These are phyloP conservation scores for Mesochorus sp. DNA, from an alignment of 2,888 invertebrate species.

Conservation along the genomic window DNA sequence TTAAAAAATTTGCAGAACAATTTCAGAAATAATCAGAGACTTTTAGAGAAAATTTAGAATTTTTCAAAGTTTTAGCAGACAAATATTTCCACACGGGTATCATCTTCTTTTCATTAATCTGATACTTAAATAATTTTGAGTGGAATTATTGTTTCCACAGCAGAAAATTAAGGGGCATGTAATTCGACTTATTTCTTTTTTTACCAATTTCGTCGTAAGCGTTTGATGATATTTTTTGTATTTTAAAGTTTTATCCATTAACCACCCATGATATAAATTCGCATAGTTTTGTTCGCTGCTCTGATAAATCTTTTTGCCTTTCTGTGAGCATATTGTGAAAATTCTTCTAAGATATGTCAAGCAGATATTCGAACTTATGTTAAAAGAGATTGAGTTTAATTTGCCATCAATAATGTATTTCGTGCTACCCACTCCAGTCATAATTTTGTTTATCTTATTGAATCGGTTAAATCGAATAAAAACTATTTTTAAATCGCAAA, in stretches of 20 bases:
- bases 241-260: neutral
- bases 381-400: neutral
- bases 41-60: too few species aligned
- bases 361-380: neutral
- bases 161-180: neutral
- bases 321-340: neutral
- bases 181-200: neutral
- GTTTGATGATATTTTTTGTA: neutral
- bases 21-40: too few species aligned
- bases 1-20: too few species aligned
- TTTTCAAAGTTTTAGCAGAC: too few species aligned
- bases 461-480: too few species aligned
- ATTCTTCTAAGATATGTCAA: conserved; percentile 1
- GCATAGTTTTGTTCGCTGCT: neutral
- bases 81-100: too few species aligned
- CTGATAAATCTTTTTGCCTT: conserved; percentile 4
- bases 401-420: conserved; percentile 10
- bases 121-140: neutral
- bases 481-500: too few species aligned
- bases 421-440: neutral
- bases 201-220: conserved; percentile 5
- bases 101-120: too few species aligned
- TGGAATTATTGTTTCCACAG: too few species aligned
- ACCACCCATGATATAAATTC: neutral
- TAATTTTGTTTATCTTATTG: neutral